Base-by-base conservation (phyloP, 2,113 vertebrate species). In the Macroglossus sobrinus region DNA sequence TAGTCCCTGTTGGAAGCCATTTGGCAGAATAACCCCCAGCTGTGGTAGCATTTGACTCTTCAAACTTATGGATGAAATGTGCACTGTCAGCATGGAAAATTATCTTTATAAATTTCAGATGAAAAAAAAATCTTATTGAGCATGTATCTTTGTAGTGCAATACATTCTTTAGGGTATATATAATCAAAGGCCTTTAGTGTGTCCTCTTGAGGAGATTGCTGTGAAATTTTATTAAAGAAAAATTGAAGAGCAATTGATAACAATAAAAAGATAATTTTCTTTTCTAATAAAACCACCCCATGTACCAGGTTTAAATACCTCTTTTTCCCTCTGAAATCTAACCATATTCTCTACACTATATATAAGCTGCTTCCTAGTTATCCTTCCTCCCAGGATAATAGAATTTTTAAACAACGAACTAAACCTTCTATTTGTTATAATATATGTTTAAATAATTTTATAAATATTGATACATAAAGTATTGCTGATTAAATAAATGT, bases 1-100 rank as follows among this genome's bases (percentile, higher is more conserved):
- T 98, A 97, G 98, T 98, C 99, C 99, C 99, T 98, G 99, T 99
- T 99, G 99, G 99, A 99, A 97, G 98, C 99, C 99, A 98, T 99
- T 99, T 98, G 98, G 98, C 98, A 99, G 98, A 98, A 98, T 99
- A 99, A 98, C 99, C 99, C 98, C 99, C 99, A 98, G 97, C 99
- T 99, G 99, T 98, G 99, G 98, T 98, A 98, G 98, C 98, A 98
- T 99, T 99, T 99, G 99, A 99, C 98, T 99, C 99, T 99, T 99
- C 99, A 99, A 99, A 99, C 98, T 98, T 98, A 97, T 97, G 98
- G 98, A 98, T 99, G 92, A 99, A 99, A 99, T 99, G 97, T 98
- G 98, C 97, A 98, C 98, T 99, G 99, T 99, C 98, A 99, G 98
- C 98, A 98, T 98, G 98, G 98, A 98, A 98, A 99, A 99, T 98